phyloP scores from a whole-genome alignment of 1,140 invertebrate genomes.

The Carcinoscorpius rotundicauda region DNA sequence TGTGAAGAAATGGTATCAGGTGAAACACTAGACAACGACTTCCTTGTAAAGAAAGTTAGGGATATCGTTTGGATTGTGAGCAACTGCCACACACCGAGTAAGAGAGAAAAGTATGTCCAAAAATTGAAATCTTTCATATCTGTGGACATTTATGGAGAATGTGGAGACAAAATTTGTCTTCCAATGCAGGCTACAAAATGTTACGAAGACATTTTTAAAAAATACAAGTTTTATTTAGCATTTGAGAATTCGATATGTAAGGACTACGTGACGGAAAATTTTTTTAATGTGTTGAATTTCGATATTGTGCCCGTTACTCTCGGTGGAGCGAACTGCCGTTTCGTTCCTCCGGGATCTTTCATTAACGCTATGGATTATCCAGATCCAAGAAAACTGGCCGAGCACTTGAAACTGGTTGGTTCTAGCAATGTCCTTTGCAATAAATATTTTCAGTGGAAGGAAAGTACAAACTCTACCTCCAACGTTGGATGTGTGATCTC shows the following conservation, averaged over 20 bases:
- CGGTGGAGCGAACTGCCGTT: constrained; percentile 29
- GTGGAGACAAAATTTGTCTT: constrained; percentile 31
- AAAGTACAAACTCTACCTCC: background rate
- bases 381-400: constrained; percentile 20
- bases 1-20: too few species aligned
- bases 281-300: constrained; percentile 22
- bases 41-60: constrained; percentile 15
- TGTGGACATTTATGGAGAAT: constrained; percentile 41
- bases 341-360: constrained; percentile 19
- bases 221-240: constrained; percentile 33
- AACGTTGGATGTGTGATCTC: constrained; percentile 12
- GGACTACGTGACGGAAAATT: constrained; percentile 33
- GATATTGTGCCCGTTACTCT: constrained; percentile 34
- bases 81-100: background rate
- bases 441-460: constrained; percentile 12
- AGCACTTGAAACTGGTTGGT: constrained; percentile 1
- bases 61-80: constrained; percentile 28
- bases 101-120: background rate
- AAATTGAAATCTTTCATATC: constrained; percentile 33
- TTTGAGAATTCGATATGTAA: constrained; percentile 33
- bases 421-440: constrained; percentile 1
- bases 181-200: constrained; percentile 17
- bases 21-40: too few species aligned
- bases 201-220: constrained; percentile 13
- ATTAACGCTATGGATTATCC: constrained; percentile 19